These are phyloP conservation scores for Drosophila subpulchrella DNA, from an alignment of 1,140 invertebrate species.

Conservation along the genomic window DNA sequence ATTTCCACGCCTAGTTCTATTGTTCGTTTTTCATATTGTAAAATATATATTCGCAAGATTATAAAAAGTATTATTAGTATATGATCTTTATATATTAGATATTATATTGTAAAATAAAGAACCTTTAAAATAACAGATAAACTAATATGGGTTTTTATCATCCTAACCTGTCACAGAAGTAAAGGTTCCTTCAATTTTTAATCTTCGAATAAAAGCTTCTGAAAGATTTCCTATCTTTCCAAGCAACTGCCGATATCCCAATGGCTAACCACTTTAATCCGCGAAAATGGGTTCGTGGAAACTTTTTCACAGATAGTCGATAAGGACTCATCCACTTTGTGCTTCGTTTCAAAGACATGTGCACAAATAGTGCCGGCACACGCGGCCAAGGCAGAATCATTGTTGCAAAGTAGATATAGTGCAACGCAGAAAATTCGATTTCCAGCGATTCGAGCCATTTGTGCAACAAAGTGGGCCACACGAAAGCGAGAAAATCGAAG, in stretches of 20 bases:
- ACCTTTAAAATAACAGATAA: no score
- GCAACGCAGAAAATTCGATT: slow-evolving; percentile 49
- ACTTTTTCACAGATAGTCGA: slow-evolving; percentile 19
- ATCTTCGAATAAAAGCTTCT: no score
- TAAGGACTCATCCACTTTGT: slow-evolving; percentile 3
- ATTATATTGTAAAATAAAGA: no score
- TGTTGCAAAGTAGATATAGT: slow-evolving; percentile 26
- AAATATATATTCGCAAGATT: no score
- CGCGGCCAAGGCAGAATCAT: slow-evolving; percentile 4
- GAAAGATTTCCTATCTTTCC: neutral
- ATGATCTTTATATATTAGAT: no score
- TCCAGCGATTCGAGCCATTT: slow-evolving; percentile 39
- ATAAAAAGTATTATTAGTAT: no score
- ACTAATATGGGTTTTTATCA: no score
- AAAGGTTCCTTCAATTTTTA: no score
- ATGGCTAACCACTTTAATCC: slow-evolving; percentile 7
- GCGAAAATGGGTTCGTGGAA: neutral
- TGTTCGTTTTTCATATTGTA: no score
- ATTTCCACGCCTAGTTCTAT: no score
- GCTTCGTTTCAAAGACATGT: slow-evolving; percentile 1
- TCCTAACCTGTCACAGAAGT: no score
- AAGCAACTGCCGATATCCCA: neutral
- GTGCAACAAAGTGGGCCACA: slow-evolving; percentile 73
- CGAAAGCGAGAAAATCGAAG: slow-evolving; percentile 22
- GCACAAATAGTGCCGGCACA: slow-evolving; percentile 11